phyloP scores from a whole-genome alignment of 2,113 vertebrate species.

The Neolamprologus caudopunctatus region DNA sequence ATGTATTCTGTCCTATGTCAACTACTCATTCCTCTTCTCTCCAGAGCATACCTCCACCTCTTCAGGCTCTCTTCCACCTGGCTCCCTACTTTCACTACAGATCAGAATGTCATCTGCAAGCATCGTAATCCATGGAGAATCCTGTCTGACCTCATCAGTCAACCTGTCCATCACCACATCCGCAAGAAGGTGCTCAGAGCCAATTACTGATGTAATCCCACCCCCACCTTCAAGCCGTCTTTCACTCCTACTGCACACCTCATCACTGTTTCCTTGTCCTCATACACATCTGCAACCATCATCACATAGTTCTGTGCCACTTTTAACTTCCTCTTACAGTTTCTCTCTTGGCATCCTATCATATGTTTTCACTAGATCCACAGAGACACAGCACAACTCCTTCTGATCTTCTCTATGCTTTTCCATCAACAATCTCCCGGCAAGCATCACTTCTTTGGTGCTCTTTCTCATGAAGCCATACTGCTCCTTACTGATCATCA shows the following conservation, averaged over 20 bases:
- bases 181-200: not conserved
- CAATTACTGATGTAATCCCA: not conserved
- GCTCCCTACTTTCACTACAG: not conserved
- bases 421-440: not conserved
- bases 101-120: not conserved
- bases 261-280: not conserved
- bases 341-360: not conserved
- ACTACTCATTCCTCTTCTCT: not conserved
- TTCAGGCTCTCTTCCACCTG: not conserved
- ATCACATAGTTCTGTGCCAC: not conserved
- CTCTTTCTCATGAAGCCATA: not conserved
- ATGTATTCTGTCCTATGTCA: not conserved
- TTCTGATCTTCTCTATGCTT: not conserved
- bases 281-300: not conserved
- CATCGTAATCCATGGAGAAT: not conserved
- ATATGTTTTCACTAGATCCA: not conserved
- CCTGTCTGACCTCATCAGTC: not conserved
- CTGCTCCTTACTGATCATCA: not conserved
- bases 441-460: not conserved
- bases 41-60: not conserved
- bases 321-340: not conserved
- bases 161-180: not conserved
- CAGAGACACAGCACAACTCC: not conserved
- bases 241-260: not conserved
- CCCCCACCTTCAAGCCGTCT: not conserved